Base-by-base conservation (phyloP, 2,797 vertebrate species). In the Trachurus trachurus region DNA sequence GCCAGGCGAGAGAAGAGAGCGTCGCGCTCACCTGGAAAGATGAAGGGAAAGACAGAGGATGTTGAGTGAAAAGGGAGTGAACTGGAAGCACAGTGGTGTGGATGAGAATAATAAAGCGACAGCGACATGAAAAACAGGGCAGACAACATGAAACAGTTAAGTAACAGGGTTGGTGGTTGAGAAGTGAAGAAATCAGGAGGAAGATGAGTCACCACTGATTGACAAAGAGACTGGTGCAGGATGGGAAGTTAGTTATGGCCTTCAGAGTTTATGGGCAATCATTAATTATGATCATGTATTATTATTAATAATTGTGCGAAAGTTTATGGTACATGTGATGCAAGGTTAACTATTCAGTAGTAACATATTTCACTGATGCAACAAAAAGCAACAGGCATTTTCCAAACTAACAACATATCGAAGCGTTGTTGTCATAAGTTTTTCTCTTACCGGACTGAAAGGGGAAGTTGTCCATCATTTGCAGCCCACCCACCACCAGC, bases 401-500 rank as follows among this genome's bases (percentile, higher is more conserved):
- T 29, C 29, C 7, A 69, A 13, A 67, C 59, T 3, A 58, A 12
- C 22, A 22, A 52, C 9, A 57, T 37, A 56, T 54, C 19, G 1
- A 7, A 53, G 45, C 6, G 21, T 31, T 42, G 5, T 66, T 42
- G 5, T 66, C 12, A 40, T 5, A 2, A 5, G 1, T 64, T 45
- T 84, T 10, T 26, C 17, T 60, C 64, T 79, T 68, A 96, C 96
- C 96, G 66, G 84, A 68, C 47, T 89, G 91, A 61, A 96, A 97
- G 10, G 96, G 96, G 83, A 96, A 97, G 87, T 93, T 96, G 84
- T 97, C 96, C 96, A 97, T 96, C 96, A 96, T 97, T 76, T 97
- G 96, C 47, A 96, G 91, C 1, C 96, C 96, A 9, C 96, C 96
- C 26, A 97, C 94, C 66, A 97, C 94, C 63, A 97, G 74, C 56